Evolutionary conservation across 2,797 vertebrate species (phyloP), one percentile per base, ranked within the genome.

Genomic region (Cercopithecus mitis): DNA sequence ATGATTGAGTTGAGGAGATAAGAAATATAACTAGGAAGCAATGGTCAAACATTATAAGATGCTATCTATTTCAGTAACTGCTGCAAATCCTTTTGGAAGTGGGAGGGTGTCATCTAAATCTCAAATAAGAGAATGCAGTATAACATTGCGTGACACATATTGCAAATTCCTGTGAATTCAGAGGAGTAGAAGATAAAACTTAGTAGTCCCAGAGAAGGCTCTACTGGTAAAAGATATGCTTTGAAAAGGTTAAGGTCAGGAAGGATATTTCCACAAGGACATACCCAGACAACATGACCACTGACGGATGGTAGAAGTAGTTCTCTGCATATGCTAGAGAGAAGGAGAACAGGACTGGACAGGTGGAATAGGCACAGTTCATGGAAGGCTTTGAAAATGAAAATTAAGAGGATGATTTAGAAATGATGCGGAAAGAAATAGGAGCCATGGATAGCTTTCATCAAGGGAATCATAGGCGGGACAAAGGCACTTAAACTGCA

Each of bases 61-160:
- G 17, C 17, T 77, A 70, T 79, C 88, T 89, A 75, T 13, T 70
- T 81, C 95, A 89, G 22, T 90, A 88, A 82, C 15, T 57, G 36
- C 30, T 88, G 33, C 27, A 91, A 67, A 90, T 88, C 73, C n/a
- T 90, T 93, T 92, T 57, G n/a, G 50, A 87, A 96, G 20, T 20
- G 33, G 64, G 64, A 11, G 30, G 25, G 72, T 36, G 39, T 5
- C 33, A 88, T 52, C 27, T 27, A 82, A 92, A 90, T 58, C 45
- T 79, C 52, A 85, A 88, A 64, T 77, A 50, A 94, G 10, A 41
- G 12, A 89, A 91, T 88, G 14, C 85, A 79, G 10, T 47, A 9
- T 27, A 76, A 52, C 1, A 47, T 14, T 33, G 55, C 10, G 52
- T 15, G 15, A 81, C 17, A 91, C 39, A 36, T 19, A 85, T 33